phyloP scores from a whole-genome alignment of 1,140 invertebrate species.

The Drosophila takahashii region DNA sequence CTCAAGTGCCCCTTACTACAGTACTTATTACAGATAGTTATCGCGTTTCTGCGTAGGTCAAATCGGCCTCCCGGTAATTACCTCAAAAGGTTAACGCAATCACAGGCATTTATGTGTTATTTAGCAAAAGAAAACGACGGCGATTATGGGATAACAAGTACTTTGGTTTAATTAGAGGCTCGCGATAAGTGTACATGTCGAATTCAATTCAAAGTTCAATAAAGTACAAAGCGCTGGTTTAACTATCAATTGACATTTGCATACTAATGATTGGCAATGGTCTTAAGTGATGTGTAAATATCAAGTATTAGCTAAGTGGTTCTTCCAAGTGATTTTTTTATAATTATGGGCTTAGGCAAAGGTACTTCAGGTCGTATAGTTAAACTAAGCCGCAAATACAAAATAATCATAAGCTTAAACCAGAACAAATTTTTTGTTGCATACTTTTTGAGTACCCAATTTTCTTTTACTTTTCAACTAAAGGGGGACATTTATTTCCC shows the following conservation, averaged over 20 bases:
- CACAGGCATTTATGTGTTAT: constrained; percentile 16
- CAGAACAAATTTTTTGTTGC: too few relatives aligned
- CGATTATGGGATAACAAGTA: not conserved
- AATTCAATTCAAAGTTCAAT: not conserved
- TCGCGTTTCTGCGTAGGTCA: constrained; percentile 9
- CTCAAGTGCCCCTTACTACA: constrained; percentile 4
- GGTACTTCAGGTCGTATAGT: too few relatives aligned
- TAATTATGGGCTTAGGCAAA: too few relatives aligned
- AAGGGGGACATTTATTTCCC: too few relatives aligned
- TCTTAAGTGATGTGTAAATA: too few relatives aligned
- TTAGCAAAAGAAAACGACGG: constrained; percentile 1
- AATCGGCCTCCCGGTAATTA: constrained; percentile 13
- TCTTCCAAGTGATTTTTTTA: not conserved
- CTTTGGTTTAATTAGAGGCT: not conserved
- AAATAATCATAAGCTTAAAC: too few relatives aligned
- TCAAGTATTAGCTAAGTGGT: not conserved
- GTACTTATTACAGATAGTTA: constrained; percentile 1
- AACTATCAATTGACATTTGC: not conserved
- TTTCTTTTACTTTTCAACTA: too few relatives aligned
- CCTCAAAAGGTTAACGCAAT: constrained; percentile 29
- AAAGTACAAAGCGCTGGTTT: not conserved
- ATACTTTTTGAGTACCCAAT: too few relatives aligned
- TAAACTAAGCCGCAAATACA: too few relatives aligned
- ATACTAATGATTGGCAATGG: not conserved
- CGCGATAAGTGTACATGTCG: not conserved